Percentiles rank a stretch among this genome's conserved stretches.
phyloP scores from a whole-genome alignment of 2,797 vertebrate species.

The Lophotriccus pileatus region DNA sequence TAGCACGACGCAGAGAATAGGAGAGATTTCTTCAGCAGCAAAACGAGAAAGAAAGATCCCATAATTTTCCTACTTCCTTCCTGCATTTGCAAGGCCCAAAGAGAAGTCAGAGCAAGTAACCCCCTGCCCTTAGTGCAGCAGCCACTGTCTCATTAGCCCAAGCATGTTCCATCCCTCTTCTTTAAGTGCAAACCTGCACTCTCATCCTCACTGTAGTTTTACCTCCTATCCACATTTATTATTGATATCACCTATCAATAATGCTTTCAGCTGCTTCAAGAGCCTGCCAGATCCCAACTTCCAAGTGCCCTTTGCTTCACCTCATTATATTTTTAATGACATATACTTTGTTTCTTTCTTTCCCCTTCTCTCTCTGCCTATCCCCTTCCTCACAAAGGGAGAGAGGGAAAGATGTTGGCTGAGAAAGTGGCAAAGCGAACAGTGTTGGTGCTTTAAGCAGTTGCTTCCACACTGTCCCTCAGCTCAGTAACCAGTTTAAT shows the following conservation, averaged over 20 bases:
- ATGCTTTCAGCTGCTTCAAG: background rate
- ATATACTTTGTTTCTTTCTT: background rate
- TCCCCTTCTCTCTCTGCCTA: background rate
- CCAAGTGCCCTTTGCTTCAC: constrained; percentile 1
- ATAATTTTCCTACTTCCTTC: background rate
- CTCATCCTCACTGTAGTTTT: background rate
- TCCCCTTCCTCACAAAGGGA: background rate
- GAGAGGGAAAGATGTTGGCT: background rate
- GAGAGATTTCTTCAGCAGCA: background rate
- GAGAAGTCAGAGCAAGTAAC: background rate
- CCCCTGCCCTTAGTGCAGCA: background rate
- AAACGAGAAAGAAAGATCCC: background rate
- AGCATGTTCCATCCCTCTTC: background rate
- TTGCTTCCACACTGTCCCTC: background rate
- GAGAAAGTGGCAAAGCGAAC: background rate
- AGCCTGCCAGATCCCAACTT: background rate
- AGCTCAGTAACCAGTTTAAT: background rate
- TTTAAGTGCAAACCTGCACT: background rate
- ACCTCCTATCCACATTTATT: constrained; percentile 9
- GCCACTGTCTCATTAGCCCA: background rate
- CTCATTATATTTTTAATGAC: constrained; percentile 30
- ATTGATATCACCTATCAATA: constrained; percentile 49
- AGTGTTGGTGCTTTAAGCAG: background rate
- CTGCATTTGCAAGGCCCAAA: background rate
- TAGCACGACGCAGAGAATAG: rapidly evolving